These are phyloP conservation scores for Jaculus jaculus DNA, from an alignment of 2,113 vertebrate species.

Conservation along the genomic window DNA sequence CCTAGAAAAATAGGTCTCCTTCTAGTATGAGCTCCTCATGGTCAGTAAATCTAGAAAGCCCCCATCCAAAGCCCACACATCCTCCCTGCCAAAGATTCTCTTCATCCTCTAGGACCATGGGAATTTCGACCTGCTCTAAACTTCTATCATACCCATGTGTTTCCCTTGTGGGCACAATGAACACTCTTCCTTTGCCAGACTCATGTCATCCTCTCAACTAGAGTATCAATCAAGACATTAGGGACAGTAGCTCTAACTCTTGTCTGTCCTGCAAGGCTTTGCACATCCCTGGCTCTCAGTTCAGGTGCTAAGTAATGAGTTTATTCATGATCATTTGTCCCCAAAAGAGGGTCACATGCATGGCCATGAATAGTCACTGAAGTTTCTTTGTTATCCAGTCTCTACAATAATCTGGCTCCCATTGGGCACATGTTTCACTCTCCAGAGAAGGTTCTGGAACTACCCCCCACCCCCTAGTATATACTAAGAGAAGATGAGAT, in stretches of 20 bases:
- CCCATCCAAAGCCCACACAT: neutral
- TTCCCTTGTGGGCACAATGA: neutral
- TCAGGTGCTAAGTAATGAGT: neutral
- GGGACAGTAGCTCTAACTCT: neutral
- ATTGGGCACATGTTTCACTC: neutral
- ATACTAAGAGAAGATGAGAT: neutral
- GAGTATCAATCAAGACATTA: neutral
- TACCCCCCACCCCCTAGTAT: too few relatives aligned
- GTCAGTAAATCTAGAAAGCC: neutral
- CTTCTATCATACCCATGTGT: neutral
- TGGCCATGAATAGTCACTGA: neutral
- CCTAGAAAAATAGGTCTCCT: neutral
- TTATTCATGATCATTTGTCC: neutral
- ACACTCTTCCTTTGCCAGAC: neutral
- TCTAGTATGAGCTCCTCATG: neutral
- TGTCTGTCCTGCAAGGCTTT: neutral
- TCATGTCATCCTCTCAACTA: neutral
- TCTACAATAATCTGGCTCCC: slow-evolving; percentile 23
- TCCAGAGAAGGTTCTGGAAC: slow-evolving; percentile 24
- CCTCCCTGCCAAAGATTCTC: neutral
- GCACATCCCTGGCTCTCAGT: neutral
- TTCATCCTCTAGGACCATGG: neutral
- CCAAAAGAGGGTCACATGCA: neutral
- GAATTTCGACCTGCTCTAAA: neutral
- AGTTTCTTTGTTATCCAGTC: neutral